A percentile compares a stretch with the other conserved stretches of the same genome.
Conservation (phyloP, 2,888 invertebrate genomes). For the Andrena bicolor region DNA sequence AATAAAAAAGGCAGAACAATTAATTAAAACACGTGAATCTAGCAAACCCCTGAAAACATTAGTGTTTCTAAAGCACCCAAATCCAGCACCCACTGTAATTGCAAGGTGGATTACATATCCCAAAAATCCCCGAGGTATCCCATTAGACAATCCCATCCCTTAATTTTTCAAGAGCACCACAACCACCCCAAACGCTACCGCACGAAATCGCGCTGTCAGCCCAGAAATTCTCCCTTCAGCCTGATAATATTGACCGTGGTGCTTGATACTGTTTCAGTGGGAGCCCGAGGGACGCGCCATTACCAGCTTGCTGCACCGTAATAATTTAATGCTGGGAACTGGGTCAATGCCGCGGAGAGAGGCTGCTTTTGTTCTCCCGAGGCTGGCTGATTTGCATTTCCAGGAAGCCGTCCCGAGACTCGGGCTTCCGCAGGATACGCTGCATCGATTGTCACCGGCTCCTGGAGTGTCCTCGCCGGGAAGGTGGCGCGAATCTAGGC, state of each 20-base stretch:
- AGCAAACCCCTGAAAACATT: too few species aligned
- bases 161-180: too few species aligned
- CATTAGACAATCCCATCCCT: too few species aligned
- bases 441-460: conserved; percentile 6
- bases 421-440: neutral
- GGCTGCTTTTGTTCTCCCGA: conserved; percentile 61
- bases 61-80: too few species aligned
- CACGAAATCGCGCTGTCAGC: neutral
- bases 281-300: conserved; percentile 64
- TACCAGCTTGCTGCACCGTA: conserved; percentile 68
- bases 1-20: too few species aligned
- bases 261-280: conserved; percentile 62
- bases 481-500: neutral
- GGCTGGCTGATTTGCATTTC: conserved; percentile 64
- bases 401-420: conserved; percentile 37
- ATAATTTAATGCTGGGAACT: conserved; percentile 72
- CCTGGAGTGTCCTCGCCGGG: too few species aligned
- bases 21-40: too few species aligned
- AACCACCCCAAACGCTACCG: neutral
- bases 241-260: conserved; percentile 46
- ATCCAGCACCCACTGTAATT: too few species aligned
- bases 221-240: conserved; percentile 18
- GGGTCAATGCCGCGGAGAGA: conserved; percentile 73
- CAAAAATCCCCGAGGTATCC: too few species aligned
- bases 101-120: too few species aligned